Percentiles rank a stretch among this genome's conserved stretches.
Evolutionary conservation across 2,888 invertebrate genomes (phyloP).

Genomic region (Hemicrepidius hirtus): DNA sequence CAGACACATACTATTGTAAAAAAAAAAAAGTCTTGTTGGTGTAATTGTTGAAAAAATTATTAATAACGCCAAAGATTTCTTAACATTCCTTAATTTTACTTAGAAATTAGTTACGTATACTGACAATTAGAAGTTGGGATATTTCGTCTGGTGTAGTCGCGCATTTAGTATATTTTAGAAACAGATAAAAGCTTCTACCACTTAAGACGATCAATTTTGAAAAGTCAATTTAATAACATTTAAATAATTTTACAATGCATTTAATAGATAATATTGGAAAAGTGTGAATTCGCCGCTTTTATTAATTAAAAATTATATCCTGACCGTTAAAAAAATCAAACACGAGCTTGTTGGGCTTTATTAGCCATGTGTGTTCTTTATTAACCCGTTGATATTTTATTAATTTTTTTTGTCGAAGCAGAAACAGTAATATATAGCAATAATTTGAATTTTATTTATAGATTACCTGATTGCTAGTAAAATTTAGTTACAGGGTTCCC

Average conservation of each 20-base stretch:
- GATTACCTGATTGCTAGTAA: slow-evolving; percentile 8
- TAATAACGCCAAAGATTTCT: slow-evolving; percentile 36
- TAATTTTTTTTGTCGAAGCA: no score
- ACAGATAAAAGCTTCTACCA: slow-evolving; percentile 21
- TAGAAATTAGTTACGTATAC: slow-evolving; percentile 25
- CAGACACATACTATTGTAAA: neutral
- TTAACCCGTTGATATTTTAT: no score
- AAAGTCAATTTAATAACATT: slow-evolving; percentile 35
- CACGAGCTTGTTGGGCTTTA: no score
- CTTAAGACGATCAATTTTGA: slow-evolving; percentile 30
- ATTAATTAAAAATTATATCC: neutral
- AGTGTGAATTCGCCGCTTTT: neutral
- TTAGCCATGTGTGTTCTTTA: no score
- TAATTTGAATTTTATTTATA: no score
- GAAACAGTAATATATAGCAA: no score
- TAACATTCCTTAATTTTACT: slow-evolving; percentile 24
- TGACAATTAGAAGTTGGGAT: slow-evolving; percentile 19
- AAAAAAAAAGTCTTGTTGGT: slow-evolving; percentile 1
- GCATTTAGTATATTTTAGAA: slow-evolving; percentile 28
- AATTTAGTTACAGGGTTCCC: slow-evolving; percentile 1
- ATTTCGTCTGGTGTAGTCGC: slow-evolving; percentile 42
- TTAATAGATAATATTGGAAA: slow-evolving; percentile 6
- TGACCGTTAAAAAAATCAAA: no score
- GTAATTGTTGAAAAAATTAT: slow-evolving; percentile 16
- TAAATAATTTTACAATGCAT: slow-evolving; percentile 19